Base-by-base conservation (phyloP, 2,797 vertebrate genomes). In the Coluber constrictor region DNA sequence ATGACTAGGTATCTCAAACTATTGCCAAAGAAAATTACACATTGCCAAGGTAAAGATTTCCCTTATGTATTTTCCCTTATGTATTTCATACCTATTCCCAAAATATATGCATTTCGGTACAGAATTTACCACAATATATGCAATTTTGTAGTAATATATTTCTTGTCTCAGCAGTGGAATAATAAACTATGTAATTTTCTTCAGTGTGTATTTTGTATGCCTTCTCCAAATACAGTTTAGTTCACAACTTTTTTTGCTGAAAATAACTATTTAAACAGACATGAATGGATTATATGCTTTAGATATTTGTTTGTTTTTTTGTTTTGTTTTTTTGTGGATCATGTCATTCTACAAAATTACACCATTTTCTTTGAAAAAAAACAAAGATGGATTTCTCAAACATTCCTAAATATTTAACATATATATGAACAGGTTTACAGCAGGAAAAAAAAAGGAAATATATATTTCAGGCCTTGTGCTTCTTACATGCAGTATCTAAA, bases 371-470 rank as follows among this genome's bases (percentile, higher is more conserved):
- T 74, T 74, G 15, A 74, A 74, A 74, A 74, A n/a, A 74, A 37
- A 74, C n/a, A 74, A n/a, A 37, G 66, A 74, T 32, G 15, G 15
- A 74, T 74, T 74, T 74, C n/a, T 32, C n/a, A 74, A 70, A 74
- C n/a, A 74, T 74, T 74, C n/a, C n/a, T 74, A 32, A 74, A 18
- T 74, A 74, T 74, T 37, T 27, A 54, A 86, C n/a, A 47, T 0
- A 1, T 60, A 86, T 54, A 63, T 90, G 20, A 59, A 88, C 43
- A 90, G 86, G 0, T 56, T 93, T 92, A 56, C 60, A n/a, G 12
- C n/a, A 93, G 93, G 56, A 94, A 94, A 37, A 90, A 90, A 10
- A 91, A 10, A 95, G 54, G 93, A 94, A 95, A 57, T 27, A 15
- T 1, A 93, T 59, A 93, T 88, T 88, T 91, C 32, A 90, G 47